These are phyloP conservation scores for Dromas ardeola DNA, from an alignment of 2,113 vertebrate genomes.

Conservation along the genomic window DNA sequence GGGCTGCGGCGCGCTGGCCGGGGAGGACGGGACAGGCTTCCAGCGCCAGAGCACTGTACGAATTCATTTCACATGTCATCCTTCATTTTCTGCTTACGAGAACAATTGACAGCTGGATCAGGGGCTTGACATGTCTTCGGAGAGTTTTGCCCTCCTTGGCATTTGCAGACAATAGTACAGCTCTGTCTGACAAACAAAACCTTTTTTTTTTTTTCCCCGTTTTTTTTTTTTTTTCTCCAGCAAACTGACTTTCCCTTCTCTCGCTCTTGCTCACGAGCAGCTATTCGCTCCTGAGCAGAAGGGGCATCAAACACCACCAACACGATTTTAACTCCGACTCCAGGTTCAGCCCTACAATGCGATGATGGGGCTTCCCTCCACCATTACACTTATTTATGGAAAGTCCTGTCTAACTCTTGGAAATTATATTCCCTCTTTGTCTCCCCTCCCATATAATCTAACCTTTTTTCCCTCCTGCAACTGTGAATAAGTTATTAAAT, in stretches of 20 bases:
- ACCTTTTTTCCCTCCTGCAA: not conserved
- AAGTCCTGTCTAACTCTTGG: not conserved
- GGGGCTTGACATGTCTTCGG: conserved; percentile 17
- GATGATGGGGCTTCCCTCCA: not conserved
- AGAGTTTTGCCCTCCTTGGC: conserved; percentile 21
- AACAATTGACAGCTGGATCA: conserved; percentile 42
- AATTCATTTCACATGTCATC: not conserved
- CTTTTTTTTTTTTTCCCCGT: not conserved
- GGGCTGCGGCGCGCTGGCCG: not conserved
- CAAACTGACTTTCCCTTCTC: not conserved
- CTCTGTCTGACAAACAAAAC: conserved; percentile 45
- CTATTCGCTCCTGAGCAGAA: accelerated
- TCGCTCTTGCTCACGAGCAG: not conserved
- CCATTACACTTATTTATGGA: not conserved
- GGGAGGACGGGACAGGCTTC: not conserved
- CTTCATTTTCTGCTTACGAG: conserved; percentile 36
- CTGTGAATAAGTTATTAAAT: conserved; percentile 40
- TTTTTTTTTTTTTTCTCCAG: accelerated
- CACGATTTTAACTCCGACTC: not conserved
- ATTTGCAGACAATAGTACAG: conserved; percentile 13
- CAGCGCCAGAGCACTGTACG: not conserved
- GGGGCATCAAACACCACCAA: not conserved
- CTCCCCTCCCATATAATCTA: not conserved
- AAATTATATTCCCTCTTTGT: not conserved
- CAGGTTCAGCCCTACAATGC: not conserved